Conservation (phyloP, 1,140 invertebrate genomes). For the Drosophila carrolli region DNA sequence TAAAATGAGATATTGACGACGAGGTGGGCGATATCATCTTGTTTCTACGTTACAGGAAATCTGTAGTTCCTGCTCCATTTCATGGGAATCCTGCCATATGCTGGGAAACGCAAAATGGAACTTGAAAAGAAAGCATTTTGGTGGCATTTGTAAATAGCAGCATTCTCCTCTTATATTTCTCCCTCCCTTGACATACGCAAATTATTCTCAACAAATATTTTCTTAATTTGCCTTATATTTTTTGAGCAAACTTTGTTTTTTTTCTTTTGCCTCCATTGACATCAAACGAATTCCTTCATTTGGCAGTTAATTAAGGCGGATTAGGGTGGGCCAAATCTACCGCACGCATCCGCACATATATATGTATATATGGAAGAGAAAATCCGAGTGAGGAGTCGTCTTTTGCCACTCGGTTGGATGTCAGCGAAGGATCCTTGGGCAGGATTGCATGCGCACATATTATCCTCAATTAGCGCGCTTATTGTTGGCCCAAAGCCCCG, state of each 20-base stretch:
- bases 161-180: not conserved
- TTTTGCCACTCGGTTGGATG: slow-evolving; percentile 23
- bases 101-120: slow-evolving; percentile 15
- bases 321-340: slow-evolving; percentile 43
- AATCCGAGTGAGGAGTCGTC: slow-evolving; percentile 21
- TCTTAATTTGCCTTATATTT: slow-evolving; percentile 20
- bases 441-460: slow-evolving; percentile 49
- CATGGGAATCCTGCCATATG: slow-evolving; percentile 38
- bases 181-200: slow-evolving; percentile 25
- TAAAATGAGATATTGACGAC: slow-evolving; percentile 18
- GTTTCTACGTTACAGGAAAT: not conserved
- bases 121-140: no score
- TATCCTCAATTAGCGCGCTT: slow-evolving; percentile 79
- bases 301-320: slow-evolving; percentile 66
- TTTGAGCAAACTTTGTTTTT: slow-evolving; percentile 49
- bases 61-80: not conserved
- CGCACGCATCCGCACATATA: not conserved
- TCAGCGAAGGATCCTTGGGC: slow-evolving; percentile 13
- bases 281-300: slow-evolving; percentile 65
- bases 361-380: slow-evolving; percentile 17
- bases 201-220: slow-evolving; percentile 54
- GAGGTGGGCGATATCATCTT: slow-evolving; percentile 13
- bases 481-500: slow-evolving; percentile 55
- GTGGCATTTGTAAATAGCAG: not conserved
- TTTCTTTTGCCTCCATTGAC: slow-evolving; percentile 48